phyloP scores from a whole-genome alignment of 2,113 vertebrate species.

The Halichoerus grypus region DNA sequence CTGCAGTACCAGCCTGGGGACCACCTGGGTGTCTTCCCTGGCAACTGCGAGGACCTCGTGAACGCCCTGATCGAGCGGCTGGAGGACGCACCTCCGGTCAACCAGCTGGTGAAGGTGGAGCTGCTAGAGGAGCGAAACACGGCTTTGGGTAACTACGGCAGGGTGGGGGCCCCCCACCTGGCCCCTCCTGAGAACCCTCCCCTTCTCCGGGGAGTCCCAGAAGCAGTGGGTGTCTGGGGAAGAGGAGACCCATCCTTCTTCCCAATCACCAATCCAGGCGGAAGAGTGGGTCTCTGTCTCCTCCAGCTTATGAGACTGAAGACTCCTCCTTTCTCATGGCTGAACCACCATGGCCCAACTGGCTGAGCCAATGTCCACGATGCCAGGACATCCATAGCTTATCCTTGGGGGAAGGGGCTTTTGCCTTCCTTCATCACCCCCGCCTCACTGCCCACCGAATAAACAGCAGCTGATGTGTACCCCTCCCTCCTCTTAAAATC shows the following conservation, averaged over 20 bases:
- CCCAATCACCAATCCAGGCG: background rate
- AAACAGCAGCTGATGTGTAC: background rate
- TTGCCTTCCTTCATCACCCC: background rate
- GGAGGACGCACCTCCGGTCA: constrained; percentile 94
- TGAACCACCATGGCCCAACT: background rate
- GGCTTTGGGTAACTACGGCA: constrained; percentile 90
- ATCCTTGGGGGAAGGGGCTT: rapidly evolving
- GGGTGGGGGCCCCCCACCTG: rapidly evolving
- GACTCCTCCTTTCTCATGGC: background rate
- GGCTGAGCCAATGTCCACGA: background rate
- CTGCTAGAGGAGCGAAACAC: constrained; percentile 97
- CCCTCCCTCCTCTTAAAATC: background rate
- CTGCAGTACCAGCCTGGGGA: constrained; percentile 96
- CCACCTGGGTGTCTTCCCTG: constrained; percentile 96
- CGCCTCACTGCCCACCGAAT: background rate
- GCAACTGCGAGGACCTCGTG: constrained; percentile 96
- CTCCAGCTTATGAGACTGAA: background rate
- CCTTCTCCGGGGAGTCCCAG: rapidly evolving
- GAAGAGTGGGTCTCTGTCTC: background rate
- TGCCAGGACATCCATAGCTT: rapidly evolving
- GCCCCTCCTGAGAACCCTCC: too few relatives aligned
- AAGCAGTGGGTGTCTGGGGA: rapidly evolving
- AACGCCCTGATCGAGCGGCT: constrained; percentile 94
- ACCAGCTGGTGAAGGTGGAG: constrained; percentile 97
- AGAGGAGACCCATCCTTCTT: rapidly evolving